These are phyloP conservation scores for Troides aeacus DNA, from an alignment of 2,888 invertebrate genomes.

Conservation along the genomic window DNA sequence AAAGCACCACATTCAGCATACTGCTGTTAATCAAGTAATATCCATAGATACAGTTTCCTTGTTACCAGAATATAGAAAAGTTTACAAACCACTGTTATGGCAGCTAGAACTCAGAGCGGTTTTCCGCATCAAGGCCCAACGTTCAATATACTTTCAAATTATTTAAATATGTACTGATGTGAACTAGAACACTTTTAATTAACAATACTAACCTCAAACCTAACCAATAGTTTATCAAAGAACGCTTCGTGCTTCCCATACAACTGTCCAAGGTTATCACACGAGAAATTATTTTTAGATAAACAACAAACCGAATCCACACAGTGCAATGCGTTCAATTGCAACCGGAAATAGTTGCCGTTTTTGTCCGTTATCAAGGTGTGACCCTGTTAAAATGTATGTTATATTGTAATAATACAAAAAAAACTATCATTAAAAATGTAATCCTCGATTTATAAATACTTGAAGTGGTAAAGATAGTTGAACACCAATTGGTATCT, in stretches of 20 bases:
- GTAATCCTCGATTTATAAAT: slow-evolving; percentile 7
- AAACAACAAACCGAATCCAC: slow-evolving; percentile 82
- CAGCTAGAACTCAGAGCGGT: too few species aligned
- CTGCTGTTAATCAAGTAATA: too few species aligned
- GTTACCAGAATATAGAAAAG: too few species aligned
- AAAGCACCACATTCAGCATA: too few species aligned
- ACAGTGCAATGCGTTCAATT: slow-evolving; percentile 77
- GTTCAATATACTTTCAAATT: too few species aligned
- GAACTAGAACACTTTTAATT: too few species aligned
- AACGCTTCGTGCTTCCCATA: slow-evolving; percentile 87
- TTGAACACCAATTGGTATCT: slow-evolving; percentile 75
- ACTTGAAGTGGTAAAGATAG: slow-evolving; percentile 62
- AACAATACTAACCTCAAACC: slow-evolving; percentile 73
- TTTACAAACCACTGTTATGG: too few species aligned
- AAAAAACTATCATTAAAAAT: not conserved
- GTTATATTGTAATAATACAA: not conserved
- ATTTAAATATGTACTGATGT: too few species aligned
- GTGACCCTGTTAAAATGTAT: slow-evolving; percentile 69
- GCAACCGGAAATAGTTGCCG: slow-evolving; percentile 81
- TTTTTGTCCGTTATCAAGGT: slow-evolving; percentile 78
- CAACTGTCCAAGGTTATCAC: slow-evolving; percentile 80
- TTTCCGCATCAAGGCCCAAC: too few species aligned
- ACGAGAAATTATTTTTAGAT: slow-evolving; percentile 75
- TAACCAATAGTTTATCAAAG: slow-evolving; percentile 82
- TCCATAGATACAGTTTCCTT: too few species aligned